Evolutionary conservation across 2,888 invertebrate species (phyloP).

Genomic region (Lottia gigantea): DNA sequence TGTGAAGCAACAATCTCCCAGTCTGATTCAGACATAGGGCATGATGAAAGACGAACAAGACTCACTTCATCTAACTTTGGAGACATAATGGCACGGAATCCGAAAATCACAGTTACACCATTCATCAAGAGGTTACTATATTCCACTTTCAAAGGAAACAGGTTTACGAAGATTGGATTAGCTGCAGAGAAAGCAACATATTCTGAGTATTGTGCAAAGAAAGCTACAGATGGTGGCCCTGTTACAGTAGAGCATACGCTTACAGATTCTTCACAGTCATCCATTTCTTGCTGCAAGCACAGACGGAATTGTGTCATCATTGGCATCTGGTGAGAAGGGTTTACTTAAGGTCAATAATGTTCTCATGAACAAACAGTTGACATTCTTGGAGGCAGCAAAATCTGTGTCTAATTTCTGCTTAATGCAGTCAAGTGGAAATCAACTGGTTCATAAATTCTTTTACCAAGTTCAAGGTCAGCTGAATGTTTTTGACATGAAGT

Average conservation of each 20-base stretch:
- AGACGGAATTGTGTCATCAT: too few relatives aligned
- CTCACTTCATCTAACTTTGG: conserved; percentile 27
- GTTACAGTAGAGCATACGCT: too few relatives aligned
- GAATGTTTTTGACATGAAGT: conserved; percentile 16
- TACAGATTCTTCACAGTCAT: too few relatives aligned
- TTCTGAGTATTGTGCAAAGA: too few relatives aligned
- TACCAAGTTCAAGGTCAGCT: conserved; percentile 7
- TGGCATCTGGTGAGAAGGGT: background rate
- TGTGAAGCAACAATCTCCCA: too few relatives aligned
- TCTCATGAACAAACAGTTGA: conserved; percentile 12
- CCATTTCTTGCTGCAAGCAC: too few relatives aligned
- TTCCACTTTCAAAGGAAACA: too few relatives aligned
- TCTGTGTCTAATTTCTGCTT: conserved; percentile 14
- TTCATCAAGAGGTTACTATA: background rate
- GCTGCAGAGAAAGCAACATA: too few relatives aligned
- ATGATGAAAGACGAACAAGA: conserved; percentile 21
- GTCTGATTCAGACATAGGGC: conserved; percentile 18
- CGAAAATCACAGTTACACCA: background rate
- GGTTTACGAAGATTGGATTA: too few relatives aligned
- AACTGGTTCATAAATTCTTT: conserved; percentile 4
- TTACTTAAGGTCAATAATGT: conserved; percentile 10
- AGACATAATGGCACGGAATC: conserved; percentile 17
- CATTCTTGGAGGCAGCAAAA: conserved; percentile 12
- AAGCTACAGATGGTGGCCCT: too few relatives aligned
- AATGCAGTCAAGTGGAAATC: background rate